phyloP scores from a whole-genome alignment of 2,888 invertebrate genomes.

The Acanthacorydalis orientalis region DNA sequence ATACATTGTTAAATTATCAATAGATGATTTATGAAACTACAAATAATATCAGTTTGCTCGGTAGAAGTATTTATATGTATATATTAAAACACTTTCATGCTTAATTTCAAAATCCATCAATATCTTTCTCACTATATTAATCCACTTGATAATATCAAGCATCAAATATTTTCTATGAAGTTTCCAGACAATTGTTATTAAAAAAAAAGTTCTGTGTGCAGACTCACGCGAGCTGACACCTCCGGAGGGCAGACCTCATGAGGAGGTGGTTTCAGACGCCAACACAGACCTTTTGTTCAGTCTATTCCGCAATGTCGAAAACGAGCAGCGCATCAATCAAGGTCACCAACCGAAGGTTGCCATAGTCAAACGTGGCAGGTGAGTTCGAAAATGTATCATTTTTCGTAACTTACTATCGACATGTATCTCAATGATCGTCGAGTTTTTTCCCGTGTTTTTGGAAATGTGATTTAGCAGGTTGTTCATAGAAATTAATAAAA shows the following conservation, averaged over 20 bases:
- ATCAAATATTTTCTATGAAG: no score
- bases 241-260: slow-evolving; percentile 1
- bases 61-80: no score
- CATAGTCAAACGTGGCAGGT: slow-evolving; percentile 18
- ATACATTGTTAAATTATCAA: no score
- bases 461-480: not conserved
- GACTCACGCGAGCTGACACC: slow-evolving; percentile 1
- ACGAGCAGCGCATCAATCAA: slow-evolving; percentile 10
- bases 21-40: no score
- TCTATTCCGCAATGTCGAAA: slow-evolving; percentile 27
- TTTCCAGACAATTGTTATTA: no score
- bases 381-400: slow-evolving; percentile 5
- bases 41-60: no score
- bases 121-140: no score
- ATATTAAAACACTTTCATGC: no score
- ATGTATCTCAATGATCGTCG: not conserved
- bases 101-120: no score
- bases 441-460: no score
- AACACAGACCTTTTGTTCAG: slow-evolving; percentile 32
- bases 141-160: no score
- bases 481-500: not conserved
- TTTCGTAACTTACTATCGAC: not conserved
- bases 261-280: slow-evolving; percentile 15
- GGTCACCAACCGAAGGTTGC: slow-evolving; percentile 8
- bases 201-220: not conserved